A percentile compares a stretch with the other conserved stretches of the same genome.
Conservation (phyloP, 2,797 vertebrate genomes). For the Vultur gryphus region DNA sequence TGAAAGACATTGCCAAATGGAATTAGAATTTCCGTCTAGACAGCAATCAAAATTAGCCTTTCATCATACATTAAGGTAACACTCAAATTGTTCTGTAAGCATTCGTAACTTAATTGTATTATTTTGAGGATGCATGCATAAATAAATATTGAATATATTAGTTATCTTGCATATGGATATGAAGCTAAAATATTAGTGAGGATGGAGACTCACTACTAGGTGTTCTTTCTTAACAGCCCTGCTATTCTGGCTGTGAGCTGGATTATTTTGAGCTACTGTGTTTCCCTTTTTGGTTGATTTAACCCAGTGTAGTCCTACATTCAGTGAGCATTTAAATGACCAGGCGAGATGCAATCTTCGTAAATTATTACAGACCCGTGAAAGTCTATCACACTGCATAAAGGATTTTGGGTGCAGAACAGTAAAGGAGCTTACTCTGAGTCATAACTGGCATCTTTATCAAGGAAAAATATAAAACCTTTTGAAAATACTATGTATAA, state of each 20-base stretch:
- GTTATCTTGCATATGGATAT: not conserved
- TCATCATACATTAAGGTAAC: constrained; percentile 53
- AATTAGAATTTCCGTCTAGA: constrained; percentile 50
- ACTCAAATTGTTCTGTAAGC: constrained; percentile 46
- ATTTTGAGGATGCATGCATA: constrained; percentile 52
- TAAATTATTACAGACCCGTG: not conserved
- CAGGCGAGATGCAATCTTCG: not conserved
- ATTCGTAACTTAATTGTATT: constrained; percentile 57
- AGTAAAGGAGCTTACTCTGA: not conserved
- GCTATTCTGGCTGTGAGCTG: not conserved
- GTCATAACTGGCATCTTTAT: not conserved
- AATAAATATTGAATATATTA: constrained; percentile 40
- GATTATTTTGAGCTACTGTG: not conserved
- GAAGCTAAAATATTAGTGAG: constrained; percentile 27
- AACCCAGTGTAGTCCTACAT: not conserved
- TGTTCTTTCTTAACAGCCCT: not conserved
- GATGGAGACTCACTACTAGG: not conserved
- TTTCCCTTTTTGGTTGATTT: not conserved
- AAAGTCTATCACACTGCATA: not conserved
- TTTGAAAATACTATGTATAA: not conserved
- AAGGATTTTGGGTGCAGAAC: not conserved
- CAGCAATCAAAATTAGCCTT: constrained; percentile 50
- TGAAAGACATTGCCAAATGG: not conserved
- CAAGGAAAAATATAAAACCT: not conserved
- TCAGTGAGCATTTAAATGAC: not conserved